Evolutionary conservation across 2,797 vertebrate species (phyloP), one percentile per base, ranked within the genome.

Genomic region (Macrochelys suwanniensis): DNA sequence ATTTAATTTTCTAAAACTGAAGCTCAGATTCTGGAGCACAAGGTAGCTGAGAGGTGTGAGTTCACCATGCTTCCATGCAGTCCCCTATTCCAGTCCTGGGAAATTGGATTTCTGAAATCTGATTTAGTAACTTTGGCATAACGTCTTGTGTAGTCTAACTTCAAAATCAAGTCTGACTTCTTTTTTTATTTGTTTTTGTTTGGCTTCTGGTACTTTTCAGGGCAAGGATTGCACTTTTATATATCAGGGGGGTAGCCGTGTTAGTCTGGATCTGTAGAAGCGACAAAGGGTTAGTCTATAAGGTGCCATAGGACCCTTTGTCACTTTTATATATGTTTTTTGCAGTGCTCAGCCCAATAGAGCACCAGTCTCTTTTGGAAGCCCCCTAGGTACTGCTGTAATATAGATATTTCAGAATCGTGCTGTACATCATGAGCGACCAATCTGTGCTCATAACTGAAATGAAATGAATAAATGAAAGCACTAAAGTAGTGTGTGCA

Each of bases 381-480:
- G 65, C 37, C 19, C 9, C 16, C 61, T 31, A 8, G 59, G 11
- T 8, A 61, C 13, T 33, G 59, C 59, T 61, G 31, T 28, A 61
- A 61, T 31, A 33, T 61, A 59, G 59, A n/a, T 21, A 68, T n/a
- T 37, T 68, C n/a, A 68, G 17, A 68, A 37, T 49, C 31, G 0
- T 2, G 4, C 7, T 1, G 15, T 31, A 0, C 6, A 1, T 6
- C 33, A 47, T 3, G 61, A 1, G 1, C 4, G 9, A 71, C 0
- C 5, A 0, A 31, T 49, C 17, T 16, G 54, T 56, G 15, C 6
- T 23, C 28, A 0, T 1, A 0, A 1, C 65, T 68, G 65, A 68
- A 37, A 7, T 59, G 21, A 54, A 23, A 68, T 37, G 61, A 68
- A 21, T 68, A 37, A 68, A 68, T 37, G n/a, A 37, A 68, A 68